Percentiles rank a stretch among this genome's conserved stretches.
phyloP scores from a whole-genome alignment of 1,140 invertebrate species.

The Dermatophagoides farinae region DNA sequence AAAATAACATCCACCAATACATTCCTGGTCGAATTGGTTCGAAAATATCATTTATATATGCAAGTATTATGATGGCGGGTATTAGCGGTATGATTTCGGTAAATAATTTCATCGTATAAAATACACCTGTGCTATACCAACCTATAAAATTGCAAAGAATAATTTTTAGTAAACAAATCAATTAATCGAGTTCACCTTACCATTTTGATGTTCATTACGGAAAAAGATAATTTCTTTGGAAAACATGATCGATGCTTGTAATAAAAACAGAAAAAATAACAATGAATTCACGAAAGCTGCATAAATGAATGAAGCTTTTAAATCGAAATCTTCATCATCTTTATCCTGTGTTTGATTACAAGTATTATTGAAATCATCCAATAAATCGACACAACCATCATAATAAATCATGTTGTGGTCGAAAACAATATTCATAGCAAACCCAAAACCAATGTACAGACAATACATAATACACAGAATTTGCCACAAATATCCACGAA shows the following conservation, averaged over 20 bases:
- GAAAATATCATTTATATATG: not conserved
- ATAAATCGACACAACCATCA: not conserved
- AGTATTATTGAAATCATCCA: not conserved
- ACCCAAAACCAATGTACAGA: constrained; percentile 12
- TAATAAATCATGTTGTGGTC: not conserved
- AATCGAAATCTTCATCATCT: not conserved
- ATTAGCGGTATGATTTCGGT: not conserved
- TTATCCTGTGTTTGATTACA: not conserved
- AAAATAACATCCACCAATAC: not conserved
- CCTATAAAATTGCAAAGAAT: not conserved
- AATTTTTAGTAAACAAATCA: not conserved
- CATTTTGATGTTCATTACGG: constrained; percentile 1
- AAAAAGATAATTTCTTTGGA: not conserved
- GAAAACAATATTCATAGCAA: constrained; percentile 6
- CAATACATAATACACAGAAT: not conserved
- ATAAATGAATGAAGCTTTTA: not conserved
- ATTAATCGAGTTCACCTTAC: not conserved
- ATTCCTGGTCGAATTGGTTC: not conserved
- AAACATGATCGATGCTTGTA: not conserved
- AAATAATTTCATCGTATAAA: not conserved
- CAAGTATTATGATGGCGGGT: not conserved
- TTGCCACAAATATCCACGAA: not conserved
- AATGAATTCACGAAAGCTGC: not conserved
- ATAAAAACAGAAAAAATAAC: not conserved
- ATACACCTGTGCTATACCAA: not conserved